Evolutionary conservation across 53 echinoderm and acorn worm genomes (phyloP), one percentile per base, ranked within the genome.

Genomic region (Holothuria scabra): DNA sequence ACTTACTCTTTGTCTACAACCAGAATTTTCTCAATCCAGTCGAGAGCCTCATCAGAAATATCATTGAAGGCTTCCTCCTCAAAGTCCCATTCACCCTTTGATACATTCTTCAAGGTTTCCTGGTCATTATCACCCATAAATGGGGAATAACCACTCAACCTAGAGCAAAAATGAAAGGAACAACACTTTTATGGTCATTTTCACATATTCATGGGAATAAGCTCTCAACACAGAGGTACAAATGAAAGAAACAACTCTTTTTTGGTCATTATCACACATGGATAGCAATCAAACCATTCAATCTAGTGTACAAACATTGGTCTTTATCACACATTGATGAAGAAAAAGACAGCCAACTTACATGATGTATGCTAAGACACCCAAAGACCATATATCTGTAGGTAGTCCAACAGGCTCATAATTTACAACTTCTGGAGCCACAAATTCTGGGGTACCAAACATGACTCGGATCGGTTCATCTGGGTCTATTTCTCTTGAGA

Each of bases 381-480:
- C 97, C 8, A 99, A 84, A 19, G 99, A 88, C 99, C 99, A 99
- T 85, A 99, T 89, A 60, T 99, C 99, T 18, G 94, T 95, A 25
- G 99, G 99, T 14, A 92, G 85, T 26, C 99, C 99, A 34, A 99
- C 93, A 46, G 99, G 94, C 76, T 99, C 99, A 86, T 92, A 92
- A 86, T 93, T 99, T 58, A 94, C 94, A 9, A 94, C 94, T 76
- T 94, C 99, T 19, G 94, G 94, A 7, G 99, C 93, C 10, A 94
- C 93, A 87, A 92, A 99, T 66, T 94, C 94, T 66, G 94, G 92
- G 7, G 99, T 99, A 33, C 99, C 99, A 83, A 99, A 99, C 94
- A 99, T 92, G 67, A 99, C 88, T 26, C 89, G 82, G 82, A 99
- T 91, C 29, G 88, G 79, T 28, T 91, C 91, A 38, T 93, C 83